Conservation (phyloP, 2,113 vertebrate species). For the Apistogramma diplotaenia region DNA sequence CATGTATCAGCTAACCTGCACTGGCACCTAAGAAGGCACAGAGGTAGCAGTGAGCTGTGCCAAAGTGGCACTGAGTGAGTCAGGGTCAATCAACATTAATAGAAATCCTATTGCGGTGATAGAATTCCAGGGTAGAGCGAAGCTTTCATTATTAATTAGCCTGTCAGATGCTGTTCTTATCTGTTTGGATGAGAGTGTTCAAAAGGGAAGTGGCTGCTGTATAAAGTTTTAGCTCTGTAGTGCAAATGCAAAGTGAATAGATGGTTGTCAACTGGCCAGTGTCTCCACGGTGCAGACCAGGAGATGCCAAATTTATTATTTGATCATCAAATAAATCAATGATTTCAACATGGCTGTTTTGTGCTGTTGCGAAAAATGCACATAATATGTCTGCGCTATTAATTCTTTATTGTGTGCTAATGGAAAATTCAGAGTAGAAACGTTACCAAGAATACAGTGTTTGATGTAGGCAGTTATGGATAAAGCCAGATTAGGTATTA, state of each 20-base stretch:
- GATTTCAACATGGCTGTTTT: background rate
- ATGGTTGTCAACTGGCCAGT: background rate
- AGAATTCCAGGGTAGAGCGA: constrained; percentile 45
- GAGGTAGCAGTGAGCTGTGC: constrained; percentile 47
- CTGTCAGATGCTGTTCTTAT: constrained; percentile 55
- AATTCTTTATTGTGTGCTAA: constrained; percentile 4
- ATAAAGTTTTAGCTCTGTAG: constrained; percentile 6
- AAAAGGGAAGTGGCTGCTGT: constrained; percentile 37
- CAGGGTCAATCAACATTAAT: constrained; percentile 70
- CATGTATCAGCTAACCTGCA: constrained; percentile 67
- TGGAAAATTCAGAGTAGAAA: background rate
- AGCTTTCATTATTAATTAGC: constrained; percentile 67
- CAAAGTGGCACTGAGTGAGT: constrained; percentile 46
- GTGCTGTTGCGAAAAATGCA: background rate
- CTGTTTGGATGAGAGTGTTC: constrained; percentile 45
- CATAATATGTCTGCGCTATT: constrained; percentile 13
- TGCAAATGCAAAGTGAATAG: constrained; percentile 23
- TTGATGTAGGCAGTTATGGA: constrained; percentile 21
- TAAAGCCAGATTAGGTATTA: constrained; percentile 38
- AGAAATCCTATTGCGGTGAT: constrained; percentile 55
- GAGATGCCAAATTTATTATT: background rate
- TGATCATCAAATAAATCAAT: constrained; percentile 1
- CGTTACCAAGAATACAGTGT: constrained; percentile 5
- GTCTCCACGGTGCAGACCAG: background rate
- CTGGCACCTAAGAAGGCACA: constrained; percentile 61